These are phyloP conservation scores for Trinorchestia longiramus DNA, from an alignment of 1,140 invertebrate genomes.

Conservation along the genomic window DNA sequence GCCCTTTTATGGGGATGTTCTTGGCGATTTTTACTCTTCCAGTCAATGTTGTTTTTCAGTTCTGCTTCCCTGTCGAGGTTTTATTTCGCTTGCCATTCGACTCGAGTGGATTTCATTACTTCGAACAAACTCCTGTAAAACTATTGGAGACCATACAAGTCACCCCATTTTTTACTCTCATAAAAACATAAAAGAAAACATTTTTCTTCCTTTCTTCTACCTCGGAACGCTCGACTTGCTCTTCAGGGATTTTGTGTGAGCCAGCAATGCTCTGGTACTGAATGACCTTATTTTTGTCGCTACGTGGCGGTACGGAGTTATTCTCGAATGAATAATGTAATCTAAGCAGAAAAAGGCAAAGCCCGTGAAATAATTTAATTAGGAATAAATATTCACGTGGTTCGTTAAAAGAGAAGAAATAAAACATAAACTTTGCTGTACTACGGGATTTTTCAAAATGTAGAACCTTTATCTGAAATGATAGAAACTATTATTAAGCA, in stretches of 20 bases:
- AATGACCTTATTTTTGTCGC: not conserved
- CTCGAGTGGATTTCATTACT: slow-evolving; percentile 45
- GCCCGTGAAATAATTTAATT: not conserved
- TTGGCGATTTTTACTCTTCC: not conserved
- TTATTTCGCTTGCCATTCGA: slow-evolving; percentile 31
- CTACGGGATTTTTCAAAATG: not conserved
- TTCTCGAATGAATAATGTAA: not conserved
- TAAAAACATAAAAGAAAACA: slow-evolving; percentile 22
- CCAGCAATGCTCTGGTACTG: not conserved
- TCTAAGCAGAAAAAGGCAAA: not conserved
- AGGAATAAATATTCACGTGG: not conserved
- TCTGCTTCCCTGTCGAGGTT: not conserved
- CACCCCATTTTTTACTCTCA: slow-evolving; percentile 25
- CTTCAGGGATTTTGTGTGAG: not conserved
- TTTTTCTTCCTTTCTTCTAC: slow-evolving; percentile 3
- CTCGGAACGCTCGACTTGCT: not conserved
- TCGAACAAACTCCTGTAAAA: slow-evolving; percentile 32
- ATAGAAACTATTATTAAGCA: not conserved
- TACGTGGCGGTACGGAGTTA: not conserved
- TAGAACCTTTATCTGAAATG: not conserved
- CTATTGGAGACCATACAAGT: slow-evolving; percentile 42
- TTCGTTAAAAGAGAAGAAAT: not conserved
- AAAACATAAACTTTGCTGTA: not conserved
- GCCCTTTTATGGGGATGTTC: not conserved
- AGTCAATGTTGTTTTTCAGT: not conserved